Base-by-base conservation (phyloP, 64 coral and sea anemone genomes). In the Montipora efflorescens region DNA sequence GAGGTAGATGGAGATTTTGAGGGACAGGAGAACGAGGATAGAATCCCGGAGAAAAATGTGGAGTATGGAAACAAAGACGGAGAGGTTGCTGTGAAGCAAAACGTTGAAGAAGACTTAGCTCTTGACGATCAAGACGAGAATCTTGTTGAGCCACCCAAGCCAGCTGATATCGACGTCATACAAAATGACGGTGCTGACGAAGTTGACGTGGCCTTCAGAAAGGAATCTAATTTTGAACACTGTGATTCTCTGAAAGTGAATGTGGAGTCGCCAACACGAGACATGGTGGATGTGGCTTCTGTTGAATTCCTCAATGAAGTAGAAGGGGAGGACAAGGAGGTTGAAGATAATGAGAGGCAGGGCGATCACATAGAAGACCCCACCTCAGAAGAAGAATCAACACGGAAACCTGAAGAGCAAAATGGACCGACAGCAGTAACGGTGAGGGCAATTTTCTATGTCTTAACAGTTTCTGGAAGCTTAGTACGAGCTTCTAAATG, bases 181-280 rank as follows among this genome's bases (percentile, higher is more conserved):
- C 18, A 50, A 9, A 45, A 86, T 51, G 66, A 71, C 1, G 62
- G 12, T 51, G 50, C 22, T n/a, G 66, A 72, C 2, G 19, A 10
- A 5, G 7, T 6, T 14, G 28, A 66, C 58, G 12, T 23, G 18
- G 19, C 46, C 15, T 49, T 10, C 14, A 48, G 15, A 2, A 82
- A 46, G 1, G 22, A 45, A 23, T 15, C 55, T 36, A 71, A 3
- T 71, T 64, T 69, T n/a, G 67, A 72, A 47, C 82, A 72, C 19
- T 70, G 45, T 15, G 62, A 69, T 72, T 86, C 82, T 21, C 66
- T 86, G 44, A 86, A 51, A 70, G 66, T 70, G 19, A 21, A 86
- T n/a, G 82, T 86, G 1, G 62, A 43, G 10, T 73, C 82, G 2
- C 66, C 82, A 70, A 72, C 82, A 14, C 82, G 7, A 73, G 82